Percentiles rank a stretch among this genome's conserved stretches.
Conservation (phyloP, 2,797 vertebrate genomes). For the Neosilurus mollespiculum region DNA sequence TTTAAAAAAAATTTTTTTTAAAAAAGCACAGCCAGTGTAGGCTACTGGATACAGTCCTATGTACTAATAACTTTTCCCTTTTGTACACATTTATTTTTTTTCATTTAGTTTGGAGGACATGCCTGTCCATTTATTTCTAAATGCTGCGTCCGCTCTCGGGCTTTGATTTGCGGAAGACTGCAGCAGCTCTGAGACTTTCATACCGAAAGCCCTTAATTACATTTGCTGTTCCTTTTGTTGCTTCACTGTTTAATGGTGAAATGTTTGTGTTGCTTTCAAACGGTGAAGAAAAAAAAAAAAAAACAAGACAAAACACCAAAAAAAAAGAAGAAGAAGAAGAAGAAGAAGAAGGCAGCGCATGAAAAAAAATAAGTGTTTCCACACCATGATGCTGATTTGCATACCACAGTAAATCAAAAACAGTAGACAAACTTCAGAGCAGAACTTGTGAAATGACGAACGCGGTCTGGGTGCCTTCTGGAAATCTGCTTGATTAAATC, state of each 20-base stretch:
- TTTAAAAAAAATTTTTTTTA: conserved; percentile 62
- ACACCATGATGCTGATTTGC: conserved; percentile 68
- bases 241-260: conserved; percentile 80
- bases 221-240: conserved; percentile 85
- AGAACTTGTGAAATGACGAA: conserved; percentile 47
- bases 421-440: conserved; percentile 39
- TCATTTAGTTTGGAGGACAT: conserved; percentile 81
- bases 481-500: conserved; percentile 19
- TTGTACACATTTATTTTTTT: conserved; percentile 73
- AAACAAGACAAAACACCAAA: no score
- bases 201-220: conserved; percentile 83
- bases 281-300: conserved; percentile 68
- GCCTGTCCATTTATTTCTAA: conserved; percentile 77
- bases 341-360: conserved; percentile 39
- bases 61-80: conserved; percentile 79
- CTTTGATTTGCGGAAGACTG: conserved; percentile 82
- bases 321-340: conserved; percentile 47
- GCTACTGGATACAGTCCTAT: conserved; percentile 71
- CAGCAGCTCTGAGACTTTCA: conserved; percentile 76
- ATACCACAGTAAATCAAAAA: conserved; percentile 56
- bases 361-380: conserved; percentile 61
- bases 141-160: conserved; percentile 70
- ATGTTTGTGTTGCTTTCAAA: conserved; percentile 83
- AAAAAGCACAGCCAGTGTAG: conserved; percentile 57
- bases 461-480: conserved; percentile 15